Percentiles rank a stretch among this genome's conserved stretches.
phyloP scores from a whole-genome alignment of 2,888 invertebrate species.

The Drosophila tripunctata region DNA sequence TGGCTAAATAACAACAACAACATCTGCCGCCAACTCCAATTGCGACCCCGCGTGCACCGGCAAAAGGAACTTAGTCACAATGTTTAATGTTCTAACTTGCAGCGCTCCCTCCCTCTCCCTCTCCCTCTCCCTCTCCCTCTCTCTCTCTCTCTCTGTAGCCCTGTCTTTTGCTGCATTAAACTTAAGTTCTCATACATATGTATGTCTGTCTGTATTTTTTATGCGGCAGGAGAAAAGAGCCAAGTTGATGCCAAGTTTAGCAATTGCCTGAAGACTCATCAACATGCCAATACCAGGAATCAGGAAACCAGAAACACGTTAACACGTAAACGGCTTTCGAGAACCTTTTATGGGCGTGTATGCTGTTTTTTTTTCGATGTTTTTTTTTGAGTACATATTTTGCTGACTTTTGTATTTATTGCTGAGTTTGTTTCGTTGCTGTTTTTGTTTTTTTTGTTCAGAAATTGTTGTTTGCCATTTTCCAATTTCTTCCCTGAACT shows the following conservation, averaged over 20 bases:
- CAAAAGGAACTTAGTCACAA: conserved; percentile 51
- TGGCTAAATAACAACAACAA: conserved; percentile 51
- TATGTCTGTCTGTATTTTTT: too few species aligned
- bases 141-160: too few species aligned
- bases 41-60: conserved; percentile 33
- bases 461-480: conserved; percentile 30
- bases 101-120: too few species aligned
- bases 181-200: too few species aligned
- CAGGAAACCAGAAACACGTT: conserved; percentile 59
- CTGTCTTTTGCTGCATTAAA: too few species aligned
- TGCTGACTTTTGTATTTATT: not conserved
- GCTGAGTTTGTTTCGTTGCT: conserved; percentile 4
- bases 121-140: too few species aligned
- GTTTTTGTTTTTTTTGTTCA: too few species aligned
- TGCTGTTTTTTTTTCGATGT: conserved; percentile 37
- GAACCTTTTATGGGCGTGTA: conserved; percentile 57
- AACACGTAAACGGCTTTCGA: conserved; percentile 63
- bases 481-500: conserved; percentile 57
- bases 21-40: conserved; percentile 53
- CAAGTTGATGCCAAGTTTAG: conserved; percentile 9
- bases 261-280: conserved; percentile 35
- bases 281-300: conserved; percentile 56
- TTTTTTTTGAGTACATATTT: not conserved
- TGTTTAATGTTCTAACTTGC: conserved; percentile 51
- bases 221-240: conserved; percentile 11